Evolutionary conservation across 2,797 vertebrate genomes (phyloP), one percentile per base, ranked within the genome.

Genomic region (Enteromius fasciolatus): DNA sequence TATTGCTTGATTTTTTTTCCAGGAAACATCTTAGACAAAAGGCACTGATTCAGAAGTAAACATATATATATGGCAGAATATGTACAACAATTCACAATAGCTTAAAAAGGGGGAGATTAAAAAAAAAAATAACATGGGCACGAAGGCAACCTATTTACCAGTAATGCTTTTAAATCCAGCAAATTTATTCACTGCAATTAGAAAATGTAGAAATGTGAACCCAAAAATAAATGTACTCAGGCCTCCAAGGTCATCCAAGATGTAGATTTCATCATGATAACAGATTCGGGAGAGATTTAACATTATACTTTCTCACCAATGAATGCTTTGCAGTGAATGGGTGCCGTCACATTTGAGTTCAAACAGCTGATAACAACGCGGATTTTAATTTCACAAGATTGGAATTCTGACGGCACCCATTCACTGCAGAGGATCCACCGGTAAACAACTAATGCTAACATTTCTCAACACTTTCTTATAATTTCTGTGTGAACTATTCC

Each of bases 1-100:
- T 86, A 86, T 89, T 86, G 73, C 82, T 83, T 61, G 69, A n/a
- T n/a, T 23, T 72, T 72, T 8, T 46, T 64, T 83, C 48, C 48
- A 83, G 18, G 46, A 73, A 68, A 83, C 78, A 39, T 11, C 10
- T 48, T 57, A 46, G n/a, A 46, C 52, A 50, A 76, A 86, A 82
- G 83, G 75, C 84, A 87, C 81, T 66, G 28, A 63, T 83, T 73
- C 36, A 83, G 66, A 84, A 44, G 36, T 77, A 64, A 84, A 84
- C 31, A 68, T 31, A 44, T 36, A 36, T 36, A 36, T 39, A 50
- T 44, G 66, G 66, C 23, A 81, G 41, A 83, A 75, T 33, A 81
- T 70, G 25, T 9, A 83, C 57, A 77, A 78, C 50, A 31, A 54
- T 12, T 52, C 14, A 84, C 64, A 80, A 69, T 64, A 57, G 9